These are phyloP conservation scores for Microtus pennsylvanicus DNA, from an alignment of 2,113 vertebrate genomes.

Conservation along the genomic window DNA sequence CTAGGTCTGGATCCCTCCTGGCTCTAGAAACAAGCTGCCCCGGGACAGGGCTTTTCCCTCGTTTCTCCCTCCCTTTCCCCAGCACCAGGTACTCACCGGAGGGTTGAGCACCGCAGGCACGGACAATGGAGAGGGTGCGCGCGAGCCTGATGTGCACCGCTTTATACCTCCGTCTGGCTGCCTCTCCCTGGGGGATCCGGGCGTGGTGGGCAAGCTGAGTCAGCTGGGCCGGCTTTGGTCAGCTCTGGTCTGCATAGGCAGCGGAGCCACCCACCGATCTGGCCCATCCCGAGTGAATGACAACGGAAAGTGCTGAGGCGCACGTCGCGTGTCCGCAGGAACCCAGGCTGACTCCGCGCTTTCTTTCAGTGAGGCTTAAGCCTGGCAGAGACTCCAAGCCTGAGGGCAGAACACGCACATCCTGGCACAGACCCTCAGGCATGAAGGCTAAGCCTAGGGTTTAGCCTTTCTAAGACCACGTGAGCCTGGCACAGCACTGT, in stretches of 20 bases:
- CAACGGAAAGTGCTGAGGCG: constrained; percentile 85
- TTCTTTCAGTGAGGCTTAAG: constrained; percentile 81
- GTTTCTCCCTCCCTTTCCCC: constrained; percentile 1
- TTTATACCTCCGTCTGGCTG: constrained; percentile 82
- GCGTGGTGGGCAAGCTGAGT: constrained; percentile 63
- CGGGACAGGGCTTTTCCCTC: background rate
- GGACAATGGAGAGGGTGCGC: constrained; percentile 71
- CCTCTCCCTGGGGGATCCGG: background rate
- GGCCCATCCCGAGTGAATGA: constrained; percentile 49
- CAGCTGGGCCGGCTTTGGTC: constrained; percentile 51
- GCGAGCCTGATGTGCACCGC: constrained; percentile 26
- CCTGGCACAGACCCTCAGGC: constrained; percentile 2
- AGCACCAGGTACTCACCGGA: constrained; percentile 80
- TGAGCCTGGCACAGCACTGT: background rate
- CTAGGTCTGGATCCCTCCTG: background rate
- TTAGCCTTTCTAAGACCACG: background rate
- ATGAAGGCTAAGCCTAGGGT: background rate
- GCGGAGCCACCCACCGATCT: constrained; percentile 59
- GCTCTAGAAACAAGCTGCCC: background rate
- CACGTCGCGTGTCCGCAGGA: constrained; percentile 70
- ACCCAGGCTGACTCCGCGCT: constrained; percentile 81
- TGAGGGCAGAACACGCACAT: background rate
- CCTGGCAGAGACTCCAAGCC: constrained; percentile 51
- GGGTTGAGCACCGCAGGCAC: constrained; percentile 64
- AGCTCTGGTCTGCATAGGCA: constrained; percentile 39